These are phyloP conservation scores for Oenanthe melanoleuca DNA, from an alignment of 2,113 vertebrate genomes.

Conservation along the genomic window DNA sequence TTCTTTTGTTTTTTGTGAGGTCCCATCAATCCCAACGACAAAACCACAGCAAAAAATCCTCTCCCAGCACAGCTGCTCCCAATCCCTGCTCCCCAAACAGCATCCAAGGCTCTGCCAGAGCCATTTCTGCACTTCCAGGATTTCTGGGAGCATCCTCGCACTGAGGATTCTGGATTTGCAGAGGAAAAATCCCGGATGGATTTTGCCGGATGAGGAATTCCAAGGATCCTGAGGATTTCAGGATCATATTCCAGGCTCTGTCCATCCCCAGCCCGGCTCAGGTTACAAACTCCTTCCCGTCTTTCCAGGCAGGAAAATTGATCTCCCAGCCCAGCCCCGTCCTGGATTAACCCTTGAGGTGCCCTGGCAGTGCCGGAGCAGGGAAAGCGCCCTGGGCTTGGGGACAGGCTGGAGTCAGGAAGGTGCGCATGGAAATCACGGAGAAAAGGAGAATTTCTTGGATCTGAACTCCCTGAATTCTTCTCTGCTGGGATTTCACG, in stretches of 20 bases:
- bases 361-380: not conserved
- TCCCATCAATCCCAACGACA: not conserved
- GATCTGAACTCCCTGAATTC: not conserved
- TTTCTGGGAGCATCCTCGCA: not conserved
- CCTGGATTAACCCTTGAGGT: not conserved
- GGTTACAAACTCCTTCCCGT: not conserved
- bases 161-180: rapidly evolving
- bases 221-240: not conserved
- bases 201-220: not conserved
- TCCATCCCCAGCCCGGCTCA: not conserved
- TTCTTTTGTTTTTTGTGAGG: not conserved
- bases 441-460: not conserved
- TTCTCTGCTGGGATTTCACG: not conserved
- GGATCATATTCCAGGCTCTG: not conserved
- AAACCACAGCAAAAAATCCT: not conserved
- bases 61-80: not conserved
- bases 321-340: not conserved
- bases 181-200: not conserved
- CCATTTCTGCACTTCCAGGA: not conserved
- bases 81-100: not conserved
- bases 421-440: rapidly evolving
- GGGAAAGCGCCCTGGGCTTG: rapidly evolving
- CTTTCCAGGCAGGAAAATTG: not conserved
- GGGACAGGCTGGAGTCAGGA: not conserved
- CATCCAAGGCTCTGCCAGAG: not conserved